A percentile compares a stretch with the other conserved stretches of the same genome.
phyloP scores from a whole-genome alignment of 2,113 vertebrate genomes.

The Sylvia atricapilla region DNA sequence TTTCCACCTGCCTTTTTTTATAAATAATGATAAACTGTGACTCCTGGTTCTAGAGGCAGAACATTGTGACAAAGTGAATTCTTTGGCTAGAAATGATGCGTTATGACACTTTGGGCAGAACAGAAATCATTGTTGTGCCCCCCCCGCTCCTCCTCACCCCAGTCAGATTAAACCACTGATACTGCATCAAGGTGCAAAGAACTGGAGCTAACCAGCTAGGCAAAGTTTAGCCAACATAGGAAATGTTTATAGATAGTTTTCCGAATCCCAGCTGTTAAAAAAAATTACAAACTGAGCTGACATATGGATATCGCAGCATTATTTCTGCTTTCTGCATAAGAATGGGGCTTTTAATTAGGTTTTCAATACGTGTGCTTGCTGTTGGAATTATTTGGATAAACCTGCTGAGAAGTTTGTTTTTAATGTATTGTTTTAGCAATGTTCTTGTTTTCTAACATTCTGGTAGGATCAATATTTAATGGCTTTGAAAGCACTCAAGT shows the following conservation, averaged over 20 bases:
- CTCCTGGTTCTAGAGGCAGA: background rate
- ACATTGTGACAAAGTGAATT: background rate
- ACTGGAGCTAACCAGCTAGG: background rate
- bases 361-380: background rate
- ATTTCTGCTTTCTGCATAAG: background rate
- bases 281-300: background rate
- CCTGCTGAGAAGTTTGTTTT: conserved; percentile 17
- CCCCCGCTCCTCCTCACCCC: background rate
- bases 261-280: background rate
- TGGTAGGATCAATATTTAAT: background rate
- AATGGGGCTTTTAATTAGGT: background rate
- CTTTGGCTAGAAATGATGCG: background rate
- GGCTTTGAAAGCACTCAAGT: background rate
- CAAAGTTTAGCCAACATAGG: background rate
- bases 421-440: background rate
- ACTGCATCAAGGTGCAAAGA: background rate
- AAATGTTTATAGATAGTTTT: background rate
- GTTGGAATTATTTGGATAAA: conserved; percentile 15
- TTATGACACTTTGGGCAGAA: background rate
- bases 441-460: background rate
- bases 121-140: background rate
- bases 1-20: background rate
- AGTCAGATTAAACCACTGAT: background rate
- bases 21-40: background rate
- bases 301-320: background rate